Evolutionary conservation across 2,113 vertebrate genomes (phyloP), one percentile per base, ranked within the genome.

Genomic region (Girardinichthys multiradiatus): DNA sequence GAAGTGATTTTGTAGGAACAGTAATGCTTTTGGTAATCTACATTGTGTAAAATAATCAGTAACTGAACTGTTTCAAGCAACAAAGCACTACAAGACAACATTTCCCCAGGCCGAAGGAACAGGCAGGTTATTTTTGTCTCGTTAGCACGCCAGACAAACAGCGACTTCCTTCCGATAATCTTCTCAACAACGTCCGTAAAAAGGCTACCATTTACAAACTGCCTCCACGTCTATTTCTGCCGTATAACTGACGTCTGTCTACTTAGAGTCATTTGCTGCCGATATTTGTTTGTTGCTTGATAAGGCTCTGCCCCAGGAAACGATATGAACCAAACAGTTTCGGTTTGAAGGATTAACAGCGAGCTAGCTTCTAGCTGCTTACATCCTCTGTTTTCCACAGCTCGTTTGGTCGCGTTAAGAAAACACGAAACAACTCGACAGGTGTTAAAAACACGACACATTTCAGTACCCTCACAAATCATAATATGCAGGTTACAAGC

Each of bases 361-460:
- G 24, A 87, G 78, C 80, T 86, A 89, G 78, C 29, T 0, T 90
- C 90, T 91, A 92, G 78, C 37, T 17, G 85, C 90, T 90, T 89
- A 85, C 76, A 76, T 79, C 77, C 72, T 45, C 30, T 57, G 39
- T 69, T 67, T 45, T 45, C 9, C 21, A 0, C 13, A 14, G 26
- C 67, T 42, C 72, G 66, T 57, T 72, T 30, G 45, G 15, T 37
- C 62, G 48, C 31, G 5, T 75, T 78, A 67, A 2, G 31, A 12
- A 0, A 39, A n/a, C 17, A 31, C 75, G 76, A 85, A 87, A 81
- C 35, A 12, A 1, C 14, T 0, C 19, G 0, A 64, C 86, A 80
- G 42, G 0, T 24, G 11, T 30, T 48, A 10, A 0, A 0, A 60
- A 11, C 0, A 0, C n/a, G 0, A 15, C 37, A 27, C 6, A 0